A percentile compares a stretch with the other conserved stretches of the same genome.
Conservation (phyloP, 2,888 invertebrate species). For the Dicranocentrus wangi region DNA sequence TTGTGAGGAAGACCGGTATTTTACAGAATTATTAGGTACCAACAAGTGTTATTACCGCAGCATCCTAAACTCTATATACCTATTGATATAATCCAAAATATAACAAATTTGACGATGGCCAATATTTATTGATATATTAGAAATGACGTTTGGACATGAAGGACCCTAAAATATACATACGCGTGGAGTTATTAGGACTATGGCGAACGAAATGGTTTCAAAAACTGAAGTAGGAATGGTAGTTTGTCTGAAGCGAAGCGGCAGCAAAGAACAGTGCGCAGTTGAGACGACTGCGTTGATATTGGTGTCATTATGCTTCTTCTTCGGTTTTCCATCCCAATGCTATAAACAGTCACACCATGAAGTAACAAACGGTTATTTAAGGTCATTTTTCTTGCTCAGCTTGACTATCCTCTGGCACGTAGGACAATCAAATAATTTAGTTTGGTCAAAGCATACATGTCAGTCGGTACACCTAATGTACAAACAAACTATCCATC, state of each 20-base stretch:
- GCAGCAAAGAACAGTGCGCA: too few species aligned
- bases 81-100: background rate
- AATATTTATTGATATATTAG: too few species aligned
- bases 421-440: too few species aligned
- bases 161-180: background rate
- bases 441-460: background rate
- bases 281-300: too few species aligned
- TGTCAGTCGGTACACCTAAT: background rate
- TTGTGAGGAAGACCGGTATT: background rate
- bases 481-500: background rate
- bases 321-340: conserved; percentile 46
- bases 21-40: background rate
- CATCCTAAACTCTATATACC: background rate
- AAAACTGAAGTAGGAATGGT: too few species aligned
- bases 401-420: too few species aligned
- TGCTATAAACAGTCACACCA: conserved; percentile 43
- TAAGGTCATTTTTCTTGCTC: too few species aligned
- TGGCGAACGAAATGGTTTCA: conserved; percentile 3
- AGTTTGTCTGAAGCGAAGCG: too few species aligned
- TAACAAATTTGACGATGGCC: too few species aligned
- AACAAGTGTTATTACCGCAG: background rate
- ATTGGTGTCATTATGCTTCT: too few species aligned
- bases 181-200: background rate
- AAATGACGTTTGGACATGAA: background rate
- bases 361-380: background rate